Evolutionary conservation across 2,113 vertebrate species (phyloP), one percentile per base, ranked within the genome.

Genomic region (Petaurus breviceps): DNA sequence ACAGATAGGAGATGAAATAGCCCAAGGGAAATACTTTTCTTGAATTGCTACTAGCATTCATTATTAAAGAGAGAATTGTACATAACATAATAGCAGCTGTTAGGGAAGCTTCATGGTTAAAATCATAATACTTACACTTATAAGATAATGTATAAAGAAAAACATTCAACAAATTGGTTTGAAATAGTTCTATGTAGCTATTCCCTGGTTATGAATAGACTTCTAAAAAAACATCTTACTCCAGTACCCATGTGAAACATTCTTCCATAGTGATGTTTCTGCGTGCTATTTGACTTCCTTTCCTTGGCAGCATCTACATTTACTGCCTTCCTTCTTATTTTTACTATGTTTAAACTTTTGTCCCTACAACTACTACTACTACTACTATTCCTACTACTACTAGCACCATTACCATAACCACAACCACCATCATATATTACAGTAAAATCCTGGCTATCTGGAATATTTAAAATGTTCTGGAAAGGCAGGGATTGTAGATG

Each of bases 41-140:
- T 92, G 89, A 90, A 94, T 89, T 94, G 94, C 89, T 94, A 94
- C 46, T 47, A 51, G 68, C 93, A 37, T 95, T 94, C 55, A 94
- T 96, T 96, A 95, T 96, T 95, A 89, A 95, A 91, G 43, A 91
- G 55, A 57, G 51, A 52, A 24, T 23, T 52, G 92, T 55, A n/a
- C 23, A 49, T 51, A 57, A 37, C 92, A 51, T 77, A 95, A 94
- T 91, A 47, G 89, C 89, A 95, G 92, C 84, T 90, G 37, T 90
- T 84, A 47, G 5, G 84, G 25, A 77, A 90, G 50, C 43, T 93
- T 95, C 24, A 90, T 90, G 89, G 47, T 84, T 84, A 55, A 90
- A 92, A 93, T 55, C 57, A 57, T 95, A 92, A 55, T 25, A 92
- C 90, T 61, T 95, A 77, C 91, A 54, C 90, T 92, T 89, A 84